phyloP scores from a whole-genome alignment of 2,113 vertebrate species.

The Forbesichthys agassizii region DNA sequence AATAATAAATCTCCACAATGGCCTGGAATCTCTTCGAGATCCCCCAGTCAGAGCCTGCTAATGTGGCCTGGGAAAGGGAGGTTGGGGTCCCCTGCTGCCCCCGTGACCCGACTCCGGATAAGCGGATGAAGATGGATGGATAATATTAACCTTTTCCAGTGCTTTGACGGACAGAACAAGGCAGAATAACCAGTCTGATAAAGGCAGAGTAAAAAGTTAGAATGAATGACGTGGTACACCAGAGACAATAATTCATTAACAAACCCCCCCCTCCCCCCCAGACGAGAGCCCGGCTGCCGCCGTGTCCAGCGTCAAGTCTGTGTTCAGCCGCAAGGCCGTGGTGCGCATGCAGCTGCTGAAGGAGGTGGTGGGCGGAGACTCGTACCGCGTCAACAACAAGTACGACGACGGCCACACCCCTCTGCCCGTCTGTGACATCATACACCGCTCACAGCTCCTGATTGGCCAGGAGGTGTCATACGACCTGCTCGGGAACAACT shows the following conservation, averaged over 20 bases:
- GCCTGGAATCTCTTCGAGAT: too few species aligned
- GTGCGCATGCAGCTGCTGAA: constrained; percentile 92
- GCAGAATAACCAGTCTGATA: too few species aligned
- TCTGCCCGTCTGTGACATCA: constrained; percentile 81
- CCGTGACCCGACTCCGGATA: too few species aligned
- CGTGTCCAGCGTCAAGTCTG: constrained; percentile 82
- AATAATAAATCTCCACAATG: too few species aligned
- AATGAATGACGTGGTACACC: too few species aligned
- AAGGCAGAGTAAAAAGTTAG: too few species aligned
- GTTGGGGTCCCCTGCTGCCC: too few species aligned
- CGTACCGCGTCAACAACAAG: constrained; percentile 90
- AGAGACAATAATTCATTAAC: neutral
- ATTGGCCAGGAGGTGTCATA: constrained; percentile 87
- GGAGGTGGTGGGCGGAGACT: constrained; percentile 83
- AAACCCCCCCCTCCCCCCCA: constrained; percentile 40
- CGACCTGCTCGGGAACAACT: constrained; percentile 87
- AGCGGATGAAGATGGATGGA: too few species aligned
- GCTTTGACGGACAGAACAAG: too few species aligned
- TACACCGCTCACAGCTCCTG: constrained; percentile 77
- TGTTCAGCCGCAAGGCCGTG: constrained; percentile 87
- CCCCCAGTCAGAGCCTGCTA: too few species aligned
- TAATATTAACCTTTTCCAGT: too few species aligned
- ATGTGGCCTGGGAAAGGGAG: too few species aligned
- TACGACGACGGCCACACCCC: constrained; percentile 82
- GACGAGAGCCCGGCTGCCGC: constrained; percentile 79